Base-by-base conservation (phyloP, 2,888 invertebrate species). In the Meghimatium bilineatum region DNA sequence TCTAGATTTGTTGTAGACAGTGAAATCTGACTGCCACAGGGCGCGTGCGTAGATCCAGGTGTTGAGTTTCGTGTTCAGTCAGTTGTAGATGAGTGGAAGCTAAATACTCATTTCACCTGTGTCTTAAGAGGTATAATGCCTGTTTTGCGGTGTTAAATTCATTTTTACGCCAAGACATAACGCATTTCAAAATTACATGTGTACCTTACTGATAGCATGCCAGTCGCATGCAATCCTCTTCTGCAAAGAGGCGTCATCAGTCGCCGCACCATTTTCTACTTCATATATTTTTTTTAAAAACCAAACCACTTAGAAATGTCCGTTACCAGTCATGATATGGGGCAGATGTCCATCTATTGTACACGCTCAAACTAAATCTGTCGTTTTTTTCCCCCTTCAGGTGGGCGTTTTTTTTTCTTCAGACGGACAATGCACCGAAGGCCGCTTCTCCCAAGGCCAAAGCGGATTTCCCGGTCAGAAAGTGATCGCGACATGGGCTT, bases 371-470 rank as follows among this genome's bases (percentile, higher is more conserved):
- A 44, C n/a, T 72, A 72, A n/a, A 72, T 38, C 72, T 72, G 44
- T 38, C 1, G n/a, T 8, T 44, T 44, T 44, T 44, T n/a, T n/a
- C n/a, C n/a, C 44, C 17, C 2, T 29, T 12, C n/a, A 5, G 23
- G 44, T 44, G 44, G 72, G 72, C 72, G 44, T 72, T 49, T 10
- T 44, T 72, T 72, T 72, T 49, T 10, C 72, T 72, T 72, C 72
- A 49, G 44, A 29, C 71, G 26, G 2, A 56, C 56, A 56, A 56
- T 56, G 56, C 56, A 17, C 17, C 56, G 10, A 1, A 38, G 38
- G 38, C 26, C 23, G 20, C 20, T 10, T 23, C 23, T 38, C 38
- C 36, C 38, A 38, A 71, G 38, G 71, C 71, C 71, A 71, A 71
- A 71, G 38, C 71, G 23, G 71, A 26, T 71, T 71, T 71, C 36